Base-by-base conservation (phyloP, 2,888 invertebrate species). In the Strigamia crassipes region DNA sequence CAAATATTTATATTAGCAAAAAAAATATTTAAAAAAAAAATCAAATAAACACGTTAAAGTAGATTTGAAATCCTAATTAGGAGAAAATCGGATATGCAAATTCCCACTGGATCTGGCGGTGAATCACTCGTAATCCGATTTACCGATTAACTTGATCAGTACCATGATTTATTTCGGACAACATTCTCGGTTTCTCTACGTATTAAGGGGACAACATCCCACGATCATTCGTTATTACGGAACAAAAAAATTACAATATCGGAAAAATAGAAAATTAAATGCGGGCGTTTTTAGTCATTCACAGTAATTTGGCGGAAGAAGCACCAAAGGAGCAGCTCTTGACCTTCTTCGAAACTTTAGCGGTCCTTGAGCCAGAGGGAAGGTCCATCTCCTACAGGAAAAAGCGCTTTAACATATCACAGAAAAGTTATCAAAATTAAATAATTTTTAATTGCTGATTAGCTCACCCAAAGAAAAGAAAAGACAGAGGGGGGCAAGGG, bases 241-340 rank as follows among this genome's bases (percentile, higher is more conserved):
- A 73, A 73, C 13, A 73, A 27, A 27, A 56, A 2, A 18, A 18
- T 10, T 46, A 46, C 13, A 13, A 15, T 46, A 46, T 46, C 4
- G 4, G 4, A 15, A 42, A 46, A 46, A 6, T 38, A n/a, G 15
- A 80, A 27, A 80, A 56, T 38, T 38, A 38, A 10, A 38, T 51
- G 31, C 73, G 2, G 13, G 23, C 18, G 10, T 18, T 18, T 21
- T 73, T 73, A 23, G 13, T 34, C 78, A 56, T 23, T 83, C 38
- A 82, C 18, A 82, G 38, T 31, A 80, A 82, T 66, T 82, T 83
- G 12, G 77, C 27, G 21, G 83, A 41, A n/a, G 83, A 82, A 56
- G 83, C 38, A 13, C 84, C 84, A 10, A 84, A 79, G 10, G 84
- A 84, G 41, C 82, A 82, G 80, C 83, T 83, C 80, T 84, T 84